These are phyloP conservation scores for Dicycla oo DNA, from an alignment of 2,888 invertebrate species.

Conservation along the genomic window DNA sequence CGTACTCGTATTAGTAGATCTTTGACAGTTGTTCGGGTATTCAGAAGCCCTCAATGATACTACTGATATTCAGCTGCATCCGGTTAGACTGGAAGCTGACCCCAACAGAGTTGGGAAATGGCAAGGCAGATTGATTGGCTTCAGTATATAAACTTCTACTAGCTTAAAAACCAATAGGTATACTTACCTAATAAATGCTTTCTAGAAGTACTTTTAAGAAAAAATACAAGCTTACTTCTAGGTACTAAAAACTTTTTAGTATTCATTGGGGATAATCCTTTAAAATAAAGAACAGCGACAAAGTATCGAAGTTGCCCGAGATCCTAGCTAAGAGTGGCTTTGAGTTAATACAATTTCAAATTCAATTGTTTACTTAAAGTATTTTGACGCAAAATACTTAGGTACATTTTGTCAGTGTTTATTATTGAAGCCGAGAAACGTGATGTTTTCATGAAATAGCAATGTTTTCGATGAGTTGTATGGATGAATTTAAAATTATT, in stretches of 20 bases:
- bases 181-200: too few species aligned
- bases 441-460: neutral
- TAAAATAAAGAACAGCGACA: conserved; percentile 27
- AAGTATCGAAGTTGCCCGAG: conserved; percentile 20
- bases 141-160: too few species aligned
- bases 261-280: conserved; percentile 41
- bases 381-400: conserved; percentile 2
- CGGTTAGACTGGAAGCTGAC: too few species aligned
- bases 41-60: too few species aligned
- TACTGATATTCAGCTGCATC: too few species aligned
- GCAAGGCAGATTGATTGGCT: too few species aligned
- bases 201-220: neutral
- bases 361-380: conserved; percentile 21
- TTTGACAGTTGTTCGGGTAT: too few species aligned
- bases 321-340: conserved; percentile 16
- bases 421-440: neutral
- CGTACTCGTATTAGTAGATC: too few species aligned
- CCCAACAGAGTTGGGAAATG: too few species aligned
- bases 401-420: neutral
- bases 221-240: neutral
- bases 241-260: conserved; percentile 27
- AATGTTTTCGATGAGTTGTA: neutral
- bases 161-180: too few species aligned
- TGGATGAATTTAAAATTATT: neutral
- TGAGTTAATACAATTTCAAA: conserved; percentile 35